Evolutionary conservation across 2,888 invertebrate species (phyloP), one percentile per base, ranked within the genome.

Genomic region (Drosophila neonasuta): DNA sequence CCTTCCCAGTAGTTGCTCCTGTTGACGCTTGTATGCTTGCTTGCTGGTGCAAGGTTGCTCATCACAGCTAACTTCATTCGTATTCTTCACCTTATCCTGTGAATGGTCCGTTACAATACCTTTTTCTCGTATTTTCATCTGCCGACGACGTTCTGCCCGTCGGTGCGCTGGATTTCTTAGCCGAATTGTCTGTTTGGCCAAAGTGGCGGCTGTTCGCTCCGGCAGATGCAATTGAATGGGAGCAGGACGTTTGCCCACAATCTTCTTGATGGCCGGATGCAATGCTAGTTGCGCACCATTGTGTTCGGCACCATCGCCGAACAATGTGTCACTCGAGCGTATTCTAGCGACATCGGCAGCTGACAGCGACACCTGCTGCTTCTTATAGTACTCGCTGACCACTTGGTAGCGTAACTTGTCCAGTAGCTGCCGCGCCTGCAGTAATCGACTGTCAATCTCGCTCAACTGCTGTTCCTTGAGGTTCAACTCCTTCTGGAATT

Each of bases 181-280:
- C 0, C 85, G 81, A 9, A 91, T 90, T 2, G 88, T 88, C 17
- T 86, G 78, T 42, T 89, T 89, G 0, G 91, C 91, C 90, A 92
- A 88, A 91, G 92, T 91, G 0, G 91, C 89, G 20, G 92, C 92
- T 39, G 92, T 92, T 55, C 93, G 90, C 48, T 88, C 88, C 0
- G 91, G 92, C 11, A 80, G 51, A 34, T 75, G 70, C 5, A 64
- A 36, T 10, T 55, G 76, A 1, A 86, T 68, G 10, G 73, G 60
- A 3, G 42, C 91, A 0, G 93, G 91, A 58, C 91, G 90, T 77
- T 93, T 93, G 4, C 95, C 95, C 0, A 96, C 91, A 10, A 95
- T 91, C 80, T 95, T 95, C 63, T 94, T 94, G 0, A 96, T 91
- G 0, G 96, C 95, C 0, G 96, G 96, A 91, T 97, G 97, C 49